Percentiles rank a stretch among this genome's conserved stretches.
phyloP scores from a whole-genome alignment of 2,888 invertebrate genomes.

The Drosophila mayaguana region DNA sequence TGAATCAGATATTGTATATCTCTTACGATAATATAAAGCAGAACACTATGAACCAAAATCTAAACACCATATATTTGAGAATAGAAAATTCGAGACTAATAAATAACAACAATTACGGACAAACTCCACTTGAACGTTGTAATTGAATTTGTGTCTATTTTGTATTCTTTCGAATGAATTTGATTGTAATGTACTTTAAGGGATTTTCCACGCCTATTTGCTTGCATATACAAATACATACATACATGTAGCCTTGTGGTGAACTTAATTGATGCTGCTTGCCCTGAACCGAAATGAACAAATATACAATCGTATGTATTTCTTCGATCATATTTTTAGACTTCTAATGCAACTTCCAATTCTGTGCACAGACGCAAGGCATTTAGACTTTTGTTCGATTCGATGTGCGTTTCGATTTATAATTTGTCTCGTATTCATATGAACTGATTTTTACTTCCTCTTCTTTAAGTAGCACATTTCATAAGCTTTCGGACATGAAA shows the following conservation, averaged over 20 bases:
- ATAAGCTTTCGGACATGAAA: slow-evolving; percentile 39
- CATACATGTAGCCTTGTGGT: slow-evolving; percentile 37
- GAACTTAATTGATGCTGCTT: slow-evolving; percentile 36
- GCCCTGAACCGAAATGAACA: slow-evolving; percentile 28
- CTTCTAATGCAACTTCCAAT: slow-evolving; percentile 40
- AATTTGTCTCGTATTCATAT: slow-evolving; percentile 42
- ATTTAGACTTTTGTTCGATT: slow-evolving; percentile 24
- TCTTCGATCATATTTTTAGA: slow-evolving; percentile 37
- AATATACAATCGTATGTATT: neutral
- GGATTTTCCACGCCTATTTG: slow-evolving; percentile 31
- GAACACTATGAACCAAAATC: neutral
- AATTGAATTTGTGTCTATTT: slow-evolving; percentile 26
- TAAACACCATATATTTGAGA: neutral
- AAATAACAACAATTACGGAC: slow-evolving; percentile 18
- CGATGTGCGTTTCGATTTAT: slow-evolving; percentile 43
- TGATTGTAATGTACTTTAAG: slow-evolving; percentile 33
- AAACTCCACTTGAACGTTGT: slow-evolving; percentile 39
- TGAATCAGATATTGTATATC: too few species aligned
- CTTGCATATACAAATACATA: slow-evolving; percentile 14
- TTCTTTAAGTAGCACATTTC: slow-evolving; percentile 37
- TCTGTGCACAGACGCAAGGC: slow-evolving; percentile 18
- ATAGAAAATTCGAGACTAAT: slow-evolving; percentile 12
- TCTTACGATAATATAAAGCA: neutral
- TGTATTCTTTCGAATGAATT: slow-evolving; percentile 21
- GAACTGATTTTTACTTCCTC: slow-evolving; percentile 31